Conservation (phyloP, 2,888 invertebrate genomes). For the Drosophila melanosoma region DNA sequence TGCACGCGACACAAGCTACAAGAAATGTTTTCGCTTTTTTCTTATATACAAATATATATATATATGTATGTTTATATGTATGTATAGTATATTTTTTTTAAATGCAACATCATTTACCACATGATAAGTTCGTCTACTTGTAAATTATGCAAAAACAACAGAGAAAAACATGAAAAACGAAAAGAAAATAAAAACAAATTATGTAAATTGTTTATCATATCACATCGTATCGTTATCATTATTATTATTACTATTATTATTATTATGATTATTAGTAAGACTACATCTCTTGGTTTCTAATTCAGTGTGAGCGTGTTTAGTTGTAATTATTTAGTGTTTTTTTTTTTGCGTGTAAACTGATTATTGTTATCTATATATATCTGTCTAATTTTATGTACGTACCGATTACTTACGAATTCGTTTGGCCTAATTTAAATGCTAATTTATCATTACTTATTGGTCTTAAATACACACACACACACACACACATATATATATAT, state of each 20-base stretch:
- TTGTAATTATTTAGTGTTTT: conserved; percentile 31
- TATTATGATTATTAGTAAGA: conserved; percentile 25
- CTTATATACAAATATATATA: conserved; percentile 23
- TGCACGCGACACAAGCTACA: conserved; percentile 46
- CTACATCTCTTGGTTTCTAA: conserved; percentile 40
- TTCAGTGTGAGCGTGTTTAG: conserved; percentile 21
- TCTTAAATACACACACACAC: conserved; percentile 26
- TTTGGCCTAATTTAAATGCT: conserved; percentile 55
- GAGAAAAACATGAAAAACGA: background rate
- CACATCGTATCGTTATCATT: conserved; percentile 55
- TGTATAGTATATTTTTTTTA: conserved; percentile 8
- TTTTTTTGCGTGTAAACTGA: conserved; percentile 47
- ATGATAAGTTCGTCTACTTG: conserved; percentile 34
- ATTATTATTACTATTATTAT: conserved; percentile 1
- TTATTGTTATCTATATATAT: conserved; percentile 50
- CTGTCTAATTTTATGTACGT: conserved; percentile 51
- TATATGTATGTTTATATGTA: conserved; percentile 37
- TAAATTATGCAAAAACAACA: conserved; percentile 42
- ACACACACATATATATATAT: conserved; percentile 12
- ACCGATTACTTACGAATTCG: conserved; percentile 40
- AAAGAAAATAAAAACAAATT: conserved; percentile 28
- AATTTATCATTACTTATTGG: conserved; percentile 46
- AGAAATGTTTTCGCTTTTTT: conserved; percentile 44
- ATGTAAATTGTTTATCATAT: conserved; percentile 67
- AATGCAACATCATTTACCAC: conserved; percentile 43